Conservation (phyloP, 53 echinoderm and acorn worm genomes). For the Echinarachnius parma region DNA sequence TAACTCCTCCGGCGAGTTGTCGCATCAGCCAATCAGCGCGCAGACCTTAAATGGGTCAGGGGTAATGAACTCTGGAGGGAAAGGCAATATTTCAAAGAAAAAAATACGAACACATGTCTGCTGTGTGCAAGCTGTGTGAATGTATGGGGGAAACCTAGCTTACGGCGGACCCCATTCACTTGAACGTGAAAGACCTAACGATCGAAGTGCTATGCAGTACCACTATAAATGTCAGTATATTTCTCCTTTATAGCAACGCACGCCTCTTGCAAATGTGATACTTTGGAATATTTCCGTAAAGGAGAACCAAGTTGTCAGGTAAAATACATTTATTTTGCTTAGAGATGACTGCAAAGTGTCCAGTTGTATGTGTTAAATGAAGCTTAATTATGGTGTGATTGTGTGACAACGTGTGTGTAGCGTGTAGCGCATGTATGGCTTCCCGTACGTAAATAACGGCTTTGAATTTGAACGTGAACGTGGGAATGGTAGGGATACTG, state of each 20-base stretch:
- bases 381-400: constrained; percentile 13
- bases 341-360: too few relatives aligned
- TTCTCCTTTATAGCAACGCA: too few relatives aligned
- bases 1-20: constrained; percentile 45
- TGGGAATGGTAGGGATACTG: background rate
- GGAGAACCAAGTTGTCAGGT: constrained; percentile 21
- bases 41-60: constrained; percentile 74
- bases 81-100: constrained; percentile 46
- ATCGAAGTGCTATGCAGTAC: constrained; percentile 17
- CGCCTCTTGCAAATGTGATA: constrained; percentile 25
- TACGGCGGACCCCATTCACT: constrained; percentile 28
- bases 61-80: constrained; percentile 77
- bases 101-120: constrained; percentile 46
- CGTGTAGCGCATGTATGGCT: background rate
- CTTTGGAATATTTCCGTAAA: constrained; percentile 43
- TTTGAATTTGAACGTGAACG: constrained; percentile 35
- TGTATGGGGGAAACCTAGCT: constrained; percentile 2
- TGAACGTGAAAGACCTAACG: constrained; percentile 39
- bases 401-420: constrained; percentile 16
- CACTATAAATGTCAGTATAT: too few relatives aligned
- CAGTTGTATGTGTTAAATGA: constrained; percentile 48
- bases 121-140: constrained; percentile 5
- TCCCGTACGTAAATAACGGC: constrained; percentile 1
- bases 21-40: constrained; percentile 62
- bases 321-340: constrained; percentile 9